Percentiles rank a stretch among this genome's conserved stretches.
These are phyloP conservation scores for Bombus terrestris DNA, from an alignment of 1,140 invertebrate genomes.

Conservation along the genomic window DNA sequence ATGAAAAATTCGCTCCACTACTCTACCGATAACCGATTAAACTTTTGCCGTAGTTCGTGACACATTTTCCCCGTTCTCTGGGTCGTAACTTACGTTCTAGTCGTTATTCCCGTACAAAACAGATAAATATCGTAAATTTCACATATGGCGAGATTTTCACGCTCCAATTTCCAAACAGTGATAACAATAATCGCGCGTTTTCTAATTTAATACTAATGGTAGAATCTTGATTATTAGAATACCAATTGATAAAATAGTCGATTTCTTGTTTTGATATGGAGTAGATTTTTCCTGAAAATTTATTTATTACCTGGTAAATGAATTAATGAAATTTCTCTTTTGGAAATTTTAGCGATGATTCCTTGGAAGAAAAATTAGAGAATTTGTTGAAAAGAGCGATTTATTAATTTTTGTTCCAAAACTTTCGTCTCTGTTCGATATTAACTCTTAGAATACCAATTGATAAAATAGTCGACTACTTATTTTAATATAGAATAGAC, in stretches of 20 bases:
- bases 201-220: background rate
- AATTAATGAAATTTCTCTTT: too few relatives aligned
- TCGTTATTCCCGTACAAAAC: background rate
- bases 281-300: too few relatives aligned
- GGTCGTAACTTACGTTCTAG: background rate
- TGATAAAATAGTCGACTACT: background rate
- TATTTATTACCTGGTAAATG: too few relatives aligned
- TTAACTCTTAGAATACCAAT: background rate
- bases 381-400: too few relatives aligned
- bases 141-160: background rate
- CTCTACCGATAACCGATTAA: background rate
- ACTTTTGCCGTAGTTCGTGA: constrained; percentile 20
- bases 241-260: background rate
- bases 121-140: background rate
- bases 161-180: background rate
- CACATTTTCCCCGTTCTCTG: background rate
- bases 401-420: too few relatives aligned
- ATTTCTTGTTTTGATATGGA: background rate
- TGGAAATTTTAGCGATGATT: too few relatives aligned
- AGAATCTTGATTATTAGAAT: background rate
- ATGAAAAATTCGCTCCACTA: background rate
- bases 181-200: background rate
- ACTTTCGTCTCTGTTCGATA: too few relatives aligned
- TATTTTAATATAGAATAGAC: background rate
- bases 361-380: too few relatives aligned